Evolutionary conservation across 2,888 invertebrate genomes (phyloP), one percentile per base, ranked within the genome.

Genomic region (Idaea straminata): DNA sequence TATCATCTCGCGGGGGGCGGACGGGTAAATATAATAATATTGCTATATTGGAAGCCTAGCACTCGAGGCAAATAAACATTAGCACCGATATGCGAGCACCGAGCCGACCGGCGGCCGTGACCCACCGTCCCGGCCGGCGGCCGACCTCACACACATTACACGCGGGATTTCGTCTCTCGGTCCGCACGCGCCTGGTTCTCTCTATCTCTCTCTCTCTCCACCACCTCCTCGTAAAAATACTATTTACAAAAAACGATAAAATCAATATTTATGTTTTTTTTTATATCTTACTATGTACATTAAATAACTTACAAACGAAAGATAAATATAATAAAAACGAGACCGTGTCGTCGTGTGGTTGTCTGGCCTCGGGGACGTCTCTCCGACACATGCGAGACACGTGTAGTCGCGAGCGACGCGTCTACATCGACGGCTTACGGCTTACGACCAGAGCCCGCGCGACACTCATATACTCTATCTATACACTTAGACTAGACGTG

Each of bases 291-390:
- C 80, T 91, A 89, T 91, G 80, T 91, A 91, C 89, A 90, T 87
- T 88, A 90, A 91, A 91, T 87, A 89, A 88, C 91, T 91, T 91
- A 91, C 74, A 89, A 89, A 91, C 82, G 87, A 89, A 88, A 77
- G 85, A 59, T 59, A 89, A 88, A 91, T 88, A 89, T 81, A 83
- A 77, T 88, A 88, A 86, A 91, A 89, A 88, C 81, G 58, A 16
- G n/a, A 58, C 15, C 58, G 15, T 16, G 15, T 58, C 58, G 58
- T 57, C 57, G 15, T 57, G 15, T 15, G 57, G 7, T 13, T 3
- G 10, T 2, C 7, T 15, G 57, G 57, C 57, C 57, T 7, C 7
- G 57, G 10, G 57, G 57, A n/a, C n/a, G n/a, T 6, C 58, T n/a
- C 15, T 16, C 15, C 58, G 58, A n/a, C 15, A 16, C 15, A 5